Evolutionary conservation across 2,797 vertebrate species (phyloP), one percentile per base, ranked within the genome.

Genomic region (Harpagifer antarcticus): DNA sequence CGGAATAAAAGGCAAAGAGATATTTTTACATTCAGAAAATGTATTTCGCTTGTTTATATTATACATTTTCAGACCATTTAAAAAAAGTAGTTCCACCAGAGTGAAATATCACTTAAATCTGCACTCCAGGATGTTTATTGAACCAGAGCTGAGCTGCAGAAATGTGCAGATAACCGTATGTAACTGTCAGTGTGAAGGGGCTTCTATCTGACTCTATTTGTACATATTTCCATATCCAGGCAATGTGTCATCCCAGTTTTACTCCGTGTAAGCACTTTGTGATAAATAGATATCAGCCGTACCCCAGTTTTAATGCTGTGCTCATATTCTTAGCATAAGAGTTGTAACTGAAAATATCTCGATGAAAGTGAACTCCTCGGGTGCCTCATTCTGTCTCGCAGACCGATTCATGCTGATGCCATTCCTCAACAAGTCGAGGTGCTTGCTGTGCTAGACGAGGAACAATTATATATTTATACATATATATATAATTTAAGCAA

Each of bases 51-150:
- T 20, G 2, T 58, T 31, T 43, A 37, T 45, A 43, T 43, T 48
- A 37, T 9, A 31, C 1, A 56, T 63, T 50, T 65, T 70, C 17
- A 79, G 54, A 63, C 37, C 8, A n/a, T 5, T 37, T 0, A 3
- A 23, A 59, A 49, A 15, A 56, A 48, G 16, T 50, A 20, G 37
- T 68, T 73, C 56, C 44, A 44, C 31, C 50, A 27, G 8, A 61
- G 47, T 56, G n/a, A 74, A 65, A 50, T 73, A 64, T 61, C 44
- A 62, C 49, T 76, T 63, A 56, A 66, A 74, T 82, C 67, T 71
- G 31, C 50, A 49, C 62, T 76, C 47, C 53, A 49, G 54, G 42
- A 74, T 78, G 44, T 48, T 60, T 53, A 64, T 55, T 73, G 61
- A 82, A 76, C 55, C 31, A 57, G 48, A 23, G 49, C 50, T 50